Evolutionary conservation across 2,888 invertebrate genomes (phyloP), one percentile per base, ranked within the genome.

Genomic region (Troides helena): DNA sequence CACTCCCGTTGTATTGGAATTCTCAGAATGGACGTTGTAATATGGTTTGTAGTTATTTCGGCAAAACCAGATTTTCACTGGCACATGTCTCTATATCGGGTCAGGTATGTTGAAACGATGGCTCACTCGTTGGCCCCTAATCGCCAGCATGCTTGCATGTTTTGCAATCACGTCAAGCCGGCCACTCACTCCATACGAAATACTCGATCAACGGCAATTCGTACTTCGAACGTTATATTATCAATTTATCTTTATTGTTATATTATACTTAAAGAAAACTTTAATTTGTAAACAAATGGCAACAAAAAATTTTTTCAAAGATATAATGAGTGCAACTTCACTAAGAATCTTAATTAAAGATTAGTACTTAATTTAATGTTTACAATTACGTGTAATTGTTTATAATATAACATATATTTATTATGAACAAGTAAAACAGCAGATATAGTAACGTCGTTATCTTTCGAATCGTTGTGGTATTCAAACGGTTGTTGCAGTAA

Each of bases 181-280:
- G 86, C 91, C 90, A 85, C 87, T 90, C 90, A 87, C 90, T 90
- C 80, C 80, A 82, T 82, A 85, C 83, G 82, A 86, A 86, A 88
- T 83, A 85, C 83, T 77, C 77, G 82, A 87, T 85, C 82, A 76
- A 81, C 76, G 79, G 81, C 79, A 79, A 84, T 83, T 77, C 78
- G 73, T 58, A 81, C 85, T 81, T 82, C 73, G 67, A 71, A 72
- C 61, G 69, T 71, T 30, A 23, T 63, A 50, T 62, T 57, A 71
- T 65, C 66, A 60, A 65, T 67, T 62, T 62, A 59, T 56, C 80
- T 83, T 76, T 79, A 69, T 50, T 50, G 53, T 53, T 53, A 7
- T 53, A n/a, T 12, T 53, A 53, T n/a, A n/a, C 5, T n/a, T 46
- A 46, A 18, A 5, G 7, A n/a, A n/a, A 53, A 53, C 18, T 12